Evolutionary conservation across 2,113 vertebrate species (phyloP).

Genomic region (Pituophis catenifer): DNA sequence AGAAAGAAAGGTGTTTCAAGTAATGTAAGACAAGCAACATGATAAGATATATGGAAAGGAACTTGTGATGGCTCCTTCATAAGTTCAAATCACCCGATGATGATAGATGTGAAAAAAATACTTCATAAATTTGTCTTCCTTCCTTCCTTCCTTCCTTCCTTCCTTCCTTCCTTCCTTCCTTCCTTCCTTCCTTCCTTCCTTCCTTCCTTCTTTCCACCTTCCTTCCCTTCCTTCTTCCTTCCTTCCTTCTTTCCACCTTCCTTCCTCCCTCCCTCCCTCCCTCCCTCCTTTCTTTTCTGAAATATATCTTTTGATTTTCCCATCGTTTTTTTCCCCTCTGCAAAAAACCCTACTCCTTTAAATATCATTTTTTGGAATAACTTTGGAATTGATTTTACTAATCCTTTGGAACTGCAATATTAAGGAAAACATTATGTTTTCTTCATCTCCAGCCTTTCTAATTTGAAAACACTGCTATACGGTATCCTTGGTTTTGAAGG

Average conservation of each 20-base stretch:
- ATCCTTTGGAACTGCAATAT: neutral
- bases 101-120: too few species aligned
- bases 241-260: too few species aligned
- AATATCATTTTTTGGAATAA: neutral
- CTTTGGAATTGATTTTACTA: too few species aligned
- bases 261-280: too few species aligned
- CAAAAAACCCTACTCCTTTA: neutral
- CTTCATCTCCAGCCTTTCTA: neutral
- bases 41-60: neutral
- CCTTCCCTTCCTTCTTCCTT: too few species aligned
- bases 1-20: neutral
- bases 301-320: neutral
- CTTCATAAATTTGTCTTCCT: too few species aligned
- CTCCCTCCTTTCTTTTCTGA: too few species aligned
- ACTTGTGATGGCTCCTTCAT: neutral
- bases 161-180: too few species aligned
- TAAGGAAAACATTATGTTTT: neutral
- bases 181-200: too few species aligned
- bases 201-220: too few species aligned
- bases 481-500: neutral
- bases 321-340: neutral
- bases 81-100: neutral
- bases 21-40: neutral
- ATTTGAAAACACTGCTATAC: neutral
- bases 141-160: too few species aligned